These are phyloP conservation scores for Pedionomus torquatus DNA, from an alignment of 2,113 vertebrate species.

Conservation along the genomic window DNA sequence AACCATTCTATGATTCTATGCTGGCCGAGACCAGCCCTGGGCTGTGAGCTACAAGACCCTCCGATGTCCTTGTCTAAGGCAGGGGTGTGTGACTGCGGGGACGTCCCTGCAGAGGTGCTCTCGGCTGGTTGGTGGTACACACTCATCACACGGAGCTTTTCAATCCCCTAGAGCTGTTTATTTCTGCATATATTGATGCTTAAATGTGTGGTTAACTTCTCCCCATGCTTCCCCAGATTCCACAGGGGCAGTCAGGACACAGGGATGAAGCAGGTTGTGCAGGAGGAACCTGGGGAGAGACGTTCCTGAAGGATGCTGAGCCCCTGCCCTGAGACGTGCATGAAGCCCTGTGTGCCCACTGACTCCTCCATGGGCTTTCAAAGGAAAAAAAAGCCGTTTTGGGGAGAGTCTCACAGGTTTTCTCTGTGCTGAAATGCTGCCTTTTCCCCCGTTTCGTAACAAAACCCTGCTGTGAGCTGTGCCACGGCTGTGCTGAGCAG, in stretches of 20 bases:
- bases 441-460: not conserved
- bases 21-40: not conserved
- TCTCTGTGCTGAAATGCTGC: not conserved
- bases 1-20: too few species aligned
- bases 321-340: accelerated
- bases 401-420: not conserved
- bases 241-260: not conserved
- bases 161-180: not conserved
- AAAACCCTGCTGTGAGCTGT: not conserved
- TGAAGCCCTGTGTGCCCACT: accelerated
- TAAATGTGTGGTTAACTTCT: accelerated
- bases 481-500: not conserved
- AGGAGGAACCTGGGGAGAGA: not conserved
- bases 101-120: not conserved
- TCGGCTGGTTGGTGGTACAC: accelerated
- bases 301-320: not conserved
- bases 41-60: not conserved
- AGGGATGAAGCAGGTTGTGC: not conserved
- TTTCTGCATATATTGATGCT: not conserved
- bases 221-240: not conserved
- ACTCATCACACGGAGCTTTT: accelerated
- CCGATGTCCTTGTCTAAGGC: not conserved
- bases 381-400: not conserved
- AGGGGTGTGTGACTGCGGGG: accelerated
- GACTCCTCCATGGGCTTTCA: not conserved